Percentiles rank a stretch among this genome's conserved stretches.
Conservation (phyloP, 2,888 invertebrate genomes). For the Ectemnius lituratus region DNA sequence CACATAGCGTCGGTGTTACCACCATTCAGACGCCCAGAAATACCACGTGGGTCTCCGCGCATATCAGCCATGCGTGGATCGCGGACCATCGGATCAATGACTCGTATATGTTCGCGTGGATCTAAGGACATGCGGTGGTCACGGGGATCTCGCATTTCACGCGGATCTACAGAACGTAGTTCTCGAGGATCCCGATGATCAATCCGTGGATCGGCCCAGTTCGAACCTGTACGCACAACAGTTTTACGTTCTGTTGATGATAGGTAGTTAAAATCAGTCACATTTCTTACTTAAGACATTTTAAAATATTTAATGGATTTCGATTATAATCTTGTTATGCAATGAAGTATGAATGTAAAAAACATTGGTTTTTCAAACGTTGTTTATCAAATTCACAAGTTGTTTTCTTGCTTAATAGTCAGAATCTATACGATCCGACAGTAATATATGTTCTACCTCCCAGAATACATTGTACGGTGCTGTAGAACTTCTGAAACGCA, state of each 20-base stretch:
- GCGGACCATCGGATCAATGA: slow-evolving; percentile 80
- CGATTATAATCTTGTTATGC: too few relatives aligned
- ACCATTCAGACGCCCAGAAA: slow-evolving; percentile 90
- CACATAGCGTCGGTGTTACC: slow-evolving; percentile 86
- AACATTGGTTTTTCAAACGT: too few relatives aligned
- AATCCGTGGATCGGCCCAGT: slow-evolving; percentile 80
- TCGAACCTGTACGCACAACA: slow-evolving; percentile 62
- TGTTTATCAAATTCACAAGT: too few relatives aligned
- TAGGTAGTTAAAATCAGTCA: neutral
- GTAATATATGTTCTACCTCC: too few relatives aligned
- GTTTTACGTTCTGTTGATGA: slow-evolving; percentile 4
- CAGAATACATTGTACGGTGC: too few relatives aligned
- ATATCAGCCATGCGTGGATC: slow-evolving; percentile 82
- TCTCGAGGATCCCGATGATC: slow-evolving; percentile 82
- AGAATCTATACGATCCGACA: too few relatives aligned
- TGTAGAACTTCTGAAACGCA: too few relatives aligned
- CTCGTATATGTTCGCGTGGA: slow-evolving; percentile 77
- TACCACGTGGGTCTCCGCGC: slow-evolving; percentile 87
- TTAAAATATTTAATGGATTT: too few relatives aligned
- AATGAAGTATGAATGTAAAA: too few relatives aligned
- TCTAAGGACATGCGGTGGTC: slow-evolving; percentile 76
- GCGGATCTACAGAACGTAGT: slow-evolving; percentile 78
- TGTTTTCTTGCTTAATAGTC: too few relatives aligned
- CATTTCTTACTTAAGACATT: slow-evolving; percentile 1
- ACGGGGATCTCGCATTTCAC: slow-evolving; percentile 80